These are phyloP conservation scores for Parazoanthus swiftii DNA, from an alignment of 92 coral and sea anemone genomes.

Conservation along the genomic window DNA sequence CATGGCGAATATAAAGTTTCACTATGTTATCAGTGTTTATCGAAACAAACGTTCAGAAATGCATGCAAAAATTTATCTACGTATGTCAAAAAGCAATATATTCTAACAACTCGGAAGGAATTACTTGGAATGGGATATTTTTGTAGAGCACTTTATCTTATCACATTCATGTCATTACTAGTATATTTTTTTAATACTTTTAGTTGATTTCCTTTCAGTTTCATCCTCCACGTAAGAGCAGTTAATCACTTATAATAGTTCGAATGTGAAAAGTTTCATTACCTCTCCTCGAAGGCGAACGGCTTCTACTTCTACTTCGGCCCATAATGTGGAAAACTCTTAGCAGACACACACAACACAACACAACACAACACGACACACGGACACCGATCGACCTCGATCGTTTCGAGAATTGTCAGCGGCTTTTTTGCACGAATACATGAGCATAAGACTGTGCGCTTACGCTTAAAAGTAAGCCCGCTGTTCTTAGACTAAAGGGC, in stretches of 20 bases:
- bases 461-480: not conserved
- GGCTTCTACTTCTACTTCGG: not conserved
- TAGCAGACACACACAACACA: not conserved
- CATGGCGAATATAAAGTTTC: no score
- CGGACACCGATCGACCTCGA: not conserved
- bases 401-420: not conserved
- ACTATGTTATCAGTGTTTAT: no score
- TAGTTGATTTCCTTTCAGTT: no score
- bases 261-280: not conserved
- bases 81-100: no score
- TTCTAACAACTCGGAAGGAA: no score
- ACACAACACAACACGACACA: not conserved
- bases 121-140: no score
- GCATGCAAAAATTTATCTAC: no score
- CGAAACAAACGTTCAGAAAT: no score
- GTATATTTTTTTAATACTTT: no score
- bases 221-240: not conserved
- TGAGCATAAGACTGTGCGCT: not conserved
- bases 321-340: not conserved
- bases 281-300: constrained; percentile 2
- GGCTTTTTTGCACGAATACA: not conserved
- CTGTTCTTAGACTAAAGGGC: not conserved
- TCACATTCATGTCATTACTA: no score
- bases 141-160: no score
- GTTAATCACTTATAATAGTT: not conserved